Evolutionary conservation across 2,797 vertebrate species (phyloP), one percentile per base, ranked within the genome.

Genomic region (Synanceia verrucosa): DNA sequence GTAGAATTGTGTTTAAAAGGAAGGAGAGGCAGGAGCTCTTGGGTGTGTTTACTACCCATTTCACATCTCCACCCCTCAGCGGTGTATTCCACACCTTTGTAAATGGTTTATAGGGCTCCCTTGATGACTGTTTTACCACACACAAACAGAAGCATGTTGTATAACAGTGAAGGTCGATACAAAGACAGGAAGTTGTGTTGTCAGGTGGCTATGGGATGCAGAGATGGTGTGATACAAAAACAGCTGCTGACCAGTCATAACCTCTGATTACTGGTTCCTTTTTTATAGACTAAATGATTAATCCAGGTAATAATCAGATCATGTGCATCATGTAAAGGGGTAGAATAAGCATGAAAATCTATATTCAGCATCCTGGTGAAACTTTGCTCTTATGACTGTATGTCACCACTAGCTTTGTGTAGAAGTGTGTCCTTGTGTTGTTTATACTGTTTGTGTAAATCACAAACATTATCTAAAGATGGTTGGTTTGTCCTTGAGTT

Each of bases 61-160:
- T 75, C 39, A 1, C 74, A 65, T 77, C 73, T 81, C 64, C 26
- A 13, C 26, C 39, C 61, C 67, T 47, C 52, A 47, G 82, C 62
- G 84, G 23, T 4, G 2, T 11, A 51, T 86, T 82, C 56, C 31
- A 65, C 91, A 82, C 86, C 81, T 85, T 73, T 31, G 21, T 82
- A 65, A 90, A 76, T 79, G 75, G 7, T 90, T 90, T 88, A 85
- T n/a, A 26, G 73, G 23, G 51, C 55, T 29, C 31, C 46, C 23
- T 33, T 82, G 50, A 81, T 65, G 24, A 43, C 51, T 56, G 31
- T 60, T 67, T 77, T 70, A 34, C 28, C 58, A 70, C 71, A 44
- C 28, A 2, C 64, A 65, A 80, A 29, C 26, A 47, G 44, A 62
- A 34, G 72, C 55, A 62, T n/a, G 39, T 67, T 33, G 8, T 13